Evolutionary conservation across 1,140 invertebrate species (phyloP).

Genomic region (Drosophila erecta): DNA sequence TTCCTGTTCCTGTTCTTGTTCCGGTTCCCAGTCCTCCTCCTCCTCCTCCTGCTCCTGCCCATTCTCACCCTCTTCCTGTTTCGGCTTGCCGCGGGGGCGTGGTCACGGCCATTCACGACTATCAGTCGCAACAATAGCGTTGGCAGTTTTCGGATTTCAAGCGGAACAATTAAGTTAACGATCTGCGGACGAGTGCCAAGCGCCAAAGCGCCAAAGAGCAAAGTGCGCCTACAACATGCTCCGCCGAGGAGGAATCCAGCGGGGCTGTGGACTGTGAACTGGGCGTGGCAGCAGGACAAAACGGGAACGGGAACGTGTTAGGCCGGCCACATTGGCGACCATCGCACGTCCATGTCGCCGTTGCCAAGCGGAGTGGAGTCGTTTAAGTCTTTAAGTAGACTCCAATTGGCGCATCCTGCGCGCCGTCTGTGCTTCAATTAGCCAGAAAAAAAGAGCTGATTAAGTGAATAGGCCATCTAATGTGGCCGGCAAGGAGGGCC

Average conservation of each 20-base stretch:
- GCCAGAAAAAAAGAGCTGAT: conserved; percentile 47
- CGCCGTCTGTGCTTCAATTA: conserved; percentile 51
- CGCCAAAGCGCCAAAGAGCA: conserved; percentile 69
- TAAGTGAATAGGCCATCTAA: conserved; percentile 64
- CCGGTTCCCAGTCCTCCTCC: conserved; percentile 2
- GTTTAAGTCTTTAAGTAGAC: conserved; percentile 36
- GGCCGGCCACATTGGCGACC: conserved; percentile 50
- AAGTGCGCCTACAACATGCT: conserved; percentile 62
- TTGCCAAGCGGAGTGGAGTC: background rate
- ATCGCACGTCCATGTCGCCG: conserved; percentile 22
- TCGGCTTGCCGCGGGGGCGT: conserved; percentile 6
- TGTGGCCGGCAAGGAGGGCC: conserved; percentile 24
- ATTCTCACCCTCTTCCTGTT: background rate
- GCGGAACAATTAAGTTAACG: conserved; percentile 82
- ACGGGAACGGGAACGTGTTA: conserved; percentile 54
- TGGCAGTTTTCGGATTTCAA: conserved; percentile 79
- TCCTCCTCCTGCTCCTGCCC: conserved; percentile 3
- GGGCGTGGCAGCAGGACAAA: conserved; percentile 14
- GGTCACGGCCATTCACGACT: conserved; percentile 38
- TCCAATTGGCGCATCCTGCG: background rate
- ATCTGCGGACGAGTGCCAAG: conserved; percentile 68
- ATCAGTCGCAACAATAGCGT: conserved; percentile 77
- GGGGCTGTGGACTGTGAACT: background rate
- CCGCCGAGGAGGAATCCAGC: background rate
- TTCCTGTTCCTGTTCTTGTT: conserved; percentile 53